Percentiles rank a stretch among this genome's conserved stretches.
Conservation (phyloP, 2,888 invertebrate species). For the Erebia ligea region DNA sequence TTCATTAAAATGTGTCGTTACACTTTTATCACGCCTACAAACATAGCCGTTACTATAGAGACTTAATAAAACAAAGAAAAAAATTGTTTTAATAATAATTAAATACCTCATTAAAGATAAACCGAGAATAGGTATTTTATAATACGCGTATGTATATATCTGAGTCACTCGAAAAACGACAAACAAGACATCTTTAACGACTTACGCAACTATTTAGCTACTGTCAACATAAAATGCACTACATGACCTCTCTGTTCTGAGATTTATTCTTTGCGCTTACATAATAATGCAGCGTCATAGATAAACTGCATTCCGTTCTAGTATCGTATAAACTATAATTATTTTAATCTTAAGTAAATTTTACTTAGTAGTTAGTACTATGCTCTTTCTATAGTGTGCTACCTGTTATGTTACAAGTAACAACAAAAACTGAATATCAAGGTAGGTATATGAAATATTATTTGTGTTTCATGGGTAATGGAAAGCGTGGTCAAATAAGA, state of each 20-base stretch:
- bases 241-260: constrained; percentile 19
- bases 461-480: too few relatives aligned
- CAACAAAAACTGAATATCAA: neutral
- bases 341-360: too few relatives aligned
- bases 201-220: constrained; percentile 26
- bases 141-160: neutral
- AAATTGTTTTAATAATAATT: neutral
- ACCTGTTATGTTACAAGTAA: too few relatives aligned
- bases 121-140: constrained; percentile 7
- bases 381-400: neutral
- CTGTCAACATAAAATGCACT: constrained; percentile 22
- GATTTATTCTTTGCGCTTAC: constrained; percentile 27
- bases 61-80: neutral
- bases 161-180: constrained; percentile 1
- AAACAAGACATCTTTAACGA: neutral
- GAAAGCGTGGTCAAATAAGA: neutral
- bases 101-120: neutral
- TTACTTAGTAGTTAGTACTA: too few relatives aligned
- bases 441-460: neutral
- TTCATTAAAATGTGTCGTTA: neutral
- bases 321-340: too few relatives aligned
- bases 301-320: constrained; percentile 9
- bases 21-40: neutral
- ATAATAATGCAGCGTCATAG: constrained; percentile 22
- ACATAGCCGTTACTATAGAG: neutral